Evolutionary conservation across 2,113 vertebrate species (phyloP).

Genomic region (Girardinichthys multiradiatus): DNA sequence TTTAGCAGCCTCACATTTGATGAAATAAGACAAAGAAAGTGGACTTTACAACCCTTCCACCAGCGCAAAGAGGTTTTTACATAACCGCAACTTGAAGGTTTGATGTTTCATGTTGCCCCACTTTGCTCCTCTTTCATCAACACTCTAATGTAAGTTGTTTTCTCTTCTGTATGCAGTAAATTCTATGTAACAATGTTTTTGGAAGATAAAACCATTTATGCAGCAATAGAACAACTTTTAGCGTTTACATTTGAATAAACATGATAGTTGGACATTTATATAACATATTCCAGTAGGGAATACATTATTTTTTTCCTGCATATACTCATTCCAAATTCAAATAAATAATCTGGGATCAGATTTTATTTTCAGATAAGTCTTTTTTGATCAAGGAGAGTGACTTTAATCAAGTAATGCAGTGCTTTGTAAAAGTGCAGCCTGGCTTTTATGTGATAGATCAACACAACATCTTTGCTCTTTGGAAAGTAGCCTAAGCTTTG

Average conservation of each 20-base stretch:
- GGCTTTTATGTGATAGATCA: too few relatives aligned
- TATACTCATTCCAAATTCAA: too few relatives aligned
- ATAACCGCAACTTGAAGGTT: constrained; percentile 33
- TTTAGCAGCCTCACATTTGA: constrained; percentile 58
- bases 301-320: too few relatives aligned
- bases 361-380: too few relatives aligned
- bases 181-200: not conserved
- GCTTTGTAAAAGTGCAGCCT: too few relatives aligned
- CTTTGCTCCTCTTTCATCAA: constrained; percentile 15
- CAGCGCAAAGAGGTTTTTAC: constrained; percentile 38
- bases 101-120: constrained; percentile 25
- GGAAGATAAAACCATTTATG: not conserved
- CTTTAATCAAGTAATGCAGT: too few relatives aligned
- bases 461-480: too few relatives aligned
- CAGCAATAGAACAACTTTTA: not conserved
- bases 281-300: too few relatives aligned
- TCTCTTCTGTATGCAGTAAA: not conserved
- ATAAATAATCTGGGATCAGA: too few relatives aligned
- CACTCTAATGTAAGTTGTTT: not conserved
- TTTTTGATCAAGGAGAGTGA: too few relatives aligned
- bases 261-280: not conserved
- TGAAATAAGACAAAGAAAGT: constrained; percentile 65
- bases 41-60: constrained; percentile 41
- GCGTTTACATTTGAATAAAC: not conserved
- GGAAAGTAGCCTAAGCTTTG: too few relatives aligned